Base-by-base conservation (phyloP, 2,113 vertebrate species). In the Callionymus lyra region DNA sequence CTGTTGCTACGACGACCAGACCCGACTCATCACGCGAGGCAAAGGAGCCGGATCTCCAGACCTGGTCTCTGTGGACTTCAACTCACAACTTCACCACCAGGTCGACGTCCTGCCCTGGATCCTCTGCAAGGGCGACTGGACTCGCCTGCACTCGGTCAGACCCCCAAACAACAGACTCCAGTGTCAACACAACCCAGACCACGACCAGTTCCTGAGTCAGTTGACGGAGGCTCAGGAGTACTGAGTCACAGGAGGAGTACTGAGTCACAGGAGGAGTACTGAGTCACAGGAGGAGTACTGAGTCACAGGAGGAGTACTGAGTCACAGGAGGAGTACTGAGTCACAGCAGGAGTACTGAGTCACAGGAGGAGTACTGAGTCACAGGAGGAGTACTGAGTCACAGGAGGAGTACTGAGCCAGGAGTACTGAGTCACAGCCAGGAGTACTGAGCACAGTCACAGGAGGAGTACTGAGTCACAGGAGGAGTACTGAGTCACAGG, bases 101-200 rank as follows among this genome's bases (percentile, higher is more conserved):
- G 94, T 98, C 73, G 94, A 98, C 63, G 82, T 97, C 34, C 70
- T 98, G 65, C 94, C 94, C 2, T 98, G 94, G 94, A 94, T 98
- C 75, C 88, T 97, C 68, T 98, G 94, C 84, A 98, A 98, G 66
- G 94, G 94, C 0, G 94, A 98, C 84, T 98, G 94, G 94, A 98
- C 93, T 81, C 87, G 93, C 47, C 97, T 97, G 61, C 92, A 98
- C 2, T 90, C 94, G 54, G 92, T 88, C 5, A 79, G 94, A 46
- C 92, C 92, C 0, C 93, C 93, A 4, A 98, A 97, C 79, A 98
- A 98, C 0, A 90, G 88, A 27, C 91, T 91, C 50, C 91, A 87
- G 56, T 98, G 94, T 51, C 82, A 85, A 0, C 88, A 98, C 44
- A 97, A 91, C 65, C 94, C 94, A 3, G 86, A 85, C 2, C 93